Conservation (phyloP, 2,888 invertebrate genomes). For the Pachymerium ferrugineum region DNA sequence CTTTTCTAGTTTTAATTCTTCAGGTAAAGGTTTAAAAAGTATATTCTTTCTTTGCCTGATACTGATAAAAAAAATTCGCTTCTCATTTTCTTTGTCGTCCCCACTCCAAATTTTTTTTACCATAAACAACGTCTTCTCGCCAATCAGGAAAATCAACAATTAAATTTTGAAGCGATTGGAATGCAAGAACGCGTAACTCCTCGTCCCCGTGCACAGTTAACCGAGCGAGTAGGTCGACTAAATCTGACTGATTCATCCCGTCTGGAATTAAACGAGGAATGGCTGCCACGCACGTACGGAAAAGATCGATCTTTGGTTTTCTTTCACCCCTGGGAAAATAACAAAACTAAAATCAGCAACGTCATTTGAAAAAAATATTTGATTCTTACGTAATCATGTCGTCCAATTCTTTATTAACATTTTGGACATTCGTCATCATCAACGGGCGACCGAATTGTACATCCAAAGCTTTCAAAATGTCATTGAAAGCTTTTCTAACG, state of each 20-base stretch:
- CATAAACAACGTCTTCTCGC: slow-evolving; percentile 85
- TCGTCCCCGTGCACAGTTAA: slow-evolving; percentile 98
- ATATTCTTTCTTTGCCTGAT: no score
- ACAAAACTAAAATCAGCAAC: slow-evolving; percentile 31
- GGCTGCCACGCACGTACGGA: slow-evolving; percentile 96
- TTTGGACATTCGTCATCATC: slow-evolving; percentile 93
- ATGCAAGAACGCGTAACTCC: slow-evolving; percentile 86
- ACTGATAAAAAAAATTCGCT: no score
- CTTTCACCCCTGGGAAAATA: slow-evolving; percentile 66
- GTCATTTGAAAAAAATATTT: neutral
- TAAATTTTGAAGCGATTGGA: slow-evolving; percentile 90
- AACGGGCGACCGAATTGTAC: slow-evolving; percentile 93
- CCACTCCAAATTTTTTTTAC: slow-evolving; percentile 46
- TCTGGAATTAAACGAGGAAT: slow-evolving; percentile 96
- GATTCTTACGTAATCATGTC: slow-evolving; percentile 66
- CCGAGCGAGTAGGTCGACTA: slow-evolving; percentile 87
- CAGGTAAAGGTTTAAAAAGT: no score
- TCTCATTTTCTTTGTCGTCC: no score
- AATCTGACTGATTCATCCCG: slow-evolving; percentile 88
- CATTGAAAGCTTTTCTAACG: slow-evolving; percentile 89
- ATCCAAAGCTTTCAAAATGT: slow-evolving; percentile 88
- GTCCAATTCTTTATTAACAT: slow-evolving; percentile 87
- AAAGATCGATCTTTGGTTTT: slow-evolving; percentile 95
- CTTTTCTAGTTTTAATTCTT: no score
- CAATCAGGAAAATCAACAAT: slow-evolving; percentile 95